Evolutionary conservation across 2,113 vertebrate genomes (phyloP), one percentile per base, ranked within the genome.

Genomic region (Cariama cristata): DNA sequence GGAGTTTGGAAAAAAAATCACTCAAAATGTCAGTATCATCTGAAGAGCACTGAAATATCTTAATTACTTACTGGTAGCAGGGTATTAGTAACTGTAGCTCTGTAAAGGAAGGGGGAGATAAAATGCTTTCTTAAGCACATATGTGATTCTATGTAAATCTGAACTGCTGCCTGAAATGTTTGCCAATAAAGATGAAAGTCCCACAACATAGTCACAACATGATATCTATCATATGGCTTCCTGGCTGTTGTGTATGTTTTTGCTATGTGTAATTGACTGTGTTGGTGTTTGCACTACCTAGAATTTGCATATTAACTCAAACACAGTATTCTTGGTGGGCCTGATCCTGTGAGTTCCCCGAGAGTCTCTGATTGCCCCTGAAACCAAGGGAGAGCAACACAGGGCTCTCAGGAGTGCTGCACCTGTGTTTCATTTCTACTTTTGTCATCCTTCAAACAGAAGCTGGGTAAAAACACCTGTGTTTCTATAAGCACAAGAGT

Each of bases 101-200:
- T 58, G 96, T 95, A 92, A 94, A 95, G 94, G 77, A 55, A 88
- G 69, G 53, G 95, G 91, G 95, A 96, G 94, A 94, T 94, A 90
- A 97, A 98, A 96, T 47, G 79, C 97, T 97, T 98, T 97, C 97
- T 97, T 97, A 95, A 98, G 98, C 98, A 98, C 98, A 98, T 98
- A 98, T 98, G 98, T 98, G 97, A 97, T 40, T 94, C 96, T 98
- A 98, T 97, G 97, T 96, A 93, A 98, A 97, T 96, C 97, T 98
- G 98, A 98, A 98, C 96, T 98, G 98, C 97, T 98, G 98, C 98
- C 98, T 98, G 97, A 97, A 97, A 98, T 98, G 98, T 98, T 98
- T 98, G 98, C 98, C 98, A 98, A 98, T 97, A 98, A 98, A 98
- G 97, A 97, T 95, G 96, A 98, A 98, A 98, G 98, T 98, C 97